Evolutionary conservation across 1,140 invertebrate species (phyloP).

Genomic region (Aradophagus sp.): DNA sequence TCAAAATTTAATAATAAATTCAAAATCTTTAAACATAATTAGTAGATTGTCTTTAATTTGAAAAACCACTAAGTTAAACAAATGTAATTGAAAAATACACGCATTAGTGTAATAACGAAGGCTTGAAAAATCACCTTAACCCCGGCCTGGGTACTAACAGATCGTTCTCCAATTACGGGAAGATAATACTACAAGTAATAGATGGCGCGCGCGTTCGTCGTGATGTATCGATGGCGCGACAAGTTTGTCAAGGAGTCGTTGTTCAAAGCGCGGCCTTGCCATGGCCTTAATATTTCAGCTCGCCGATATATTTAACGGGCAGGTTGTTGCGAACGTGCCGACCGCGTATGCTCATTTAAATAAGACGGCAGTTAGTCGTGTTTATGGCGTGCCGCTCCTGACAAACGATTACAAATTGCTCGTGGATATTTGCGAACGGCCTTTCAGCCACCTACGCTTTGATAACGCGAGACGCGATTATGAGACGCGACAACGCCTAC

Average conservation of each 20-base stretch:
- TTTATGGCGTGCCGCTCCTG: constrained; percentile 68
- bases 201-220: constrained; percentile 36
- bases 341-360: constrained; percentile 68
- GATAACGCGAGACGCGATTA: constrained; percentile 52
- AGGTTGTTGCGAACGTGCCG: constrained; percentile 52
- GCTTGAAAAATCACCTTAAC: no score
- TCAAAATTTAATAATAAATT: no score
- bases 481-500: constrained; percentile 45
- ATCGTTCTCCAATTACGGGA: constrained; percentile 33
- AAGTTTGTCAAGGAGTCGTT: constrained; percentile 57
- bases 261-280: constrained; percentile 44
- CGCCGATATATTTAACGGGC: constrained; percentile 46
- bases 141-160: constrained; percentile 9
- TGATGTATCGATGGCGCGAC: constrained; percentile 49
- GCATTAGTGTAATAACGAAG: no score
- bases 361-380: constrained; percentile 72
- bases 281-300: constrained; percentile 58
- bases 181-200: constrained; percentile 32
- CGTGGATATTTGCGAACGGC: constrained; percentile 51
- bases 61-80: no score
- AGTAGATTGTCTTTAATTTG: no score
- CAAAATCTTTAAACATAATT: no score
- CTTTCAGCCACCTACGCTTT: constrained; percentile 51
- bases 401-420: constrained; percentile 74
- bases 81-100: no score